phyloP scores from a whole-genome alignment of 2,113 vertebrate genomes.

The Platichthys flesus region DNA sequence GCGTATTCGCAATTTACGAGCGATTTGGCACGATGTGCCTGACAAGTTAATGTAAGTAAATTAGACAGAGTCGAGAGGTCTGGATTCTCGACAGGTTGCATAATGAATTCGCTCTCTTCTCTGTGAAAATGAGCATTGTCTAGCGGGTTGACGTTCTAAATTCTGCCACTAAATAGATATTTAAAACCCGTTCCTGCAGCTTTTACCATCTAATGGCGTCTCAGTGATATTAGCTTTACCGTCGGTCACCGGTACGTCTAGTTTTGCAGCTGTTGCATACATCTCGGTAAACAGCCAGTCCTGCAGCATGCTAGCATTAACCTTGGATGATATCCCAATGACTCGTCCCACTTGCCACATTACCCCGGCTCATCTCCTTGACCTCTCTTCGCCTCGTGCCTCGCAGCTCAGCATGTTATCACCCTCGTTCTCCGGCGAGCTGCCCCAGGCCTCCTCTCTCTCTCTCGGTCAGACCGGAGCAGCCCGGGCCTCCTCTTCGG shows the following conservation, averaged over 20 bases:
- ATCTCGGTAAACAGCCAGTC: slow-evolving; percentile 14
- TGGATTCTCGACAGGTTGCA: slow-evolving; percentile 48
- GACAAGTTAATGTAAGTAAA: slow-evolving; percentile 69
- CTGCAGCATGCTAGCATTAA: slow-evolving; percentile 37
- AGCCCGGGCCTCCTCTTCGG: slow-evolving; percentile 4
- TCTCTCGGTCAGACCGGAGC: slow-evolving; percentile 33
- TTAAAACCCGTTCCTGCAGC: slow-evolving; percentile 8
- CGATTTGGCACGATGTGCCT: slow-evolving; percentile 47
- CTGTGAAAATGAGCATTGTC: slow-evolving; percentile 28
- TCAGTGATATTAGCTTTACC: slow-evolving; percentile 11
- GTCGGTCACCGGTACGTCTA: not conserved
- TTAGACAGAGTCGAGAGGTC: slow-evolving; percentile 43
- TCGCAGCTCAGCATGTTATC: slow-evolving; percentile 50
- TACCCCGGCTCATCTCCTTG: slow-evolving; percentile 68
- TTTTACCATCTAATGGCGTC: not conserved
- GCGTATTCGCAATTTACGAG: slow-evolving; percentile 55
- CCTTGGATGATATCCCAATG: slow-evolving; percentile 45
- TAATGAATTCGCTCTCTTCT: slow-evolving; percentile 41
- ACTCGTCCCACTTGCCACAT: slow-evolving; percentile 60
- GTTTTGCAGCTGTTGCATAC: slow-evolving; percentile 7
- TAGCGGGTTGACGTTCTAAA: slow-evolving; percentile 25
- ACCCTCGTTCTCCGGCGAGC: slow-evolving; percentile 48
- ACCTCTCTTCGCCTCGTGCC: slow-evolving; percentile 51
- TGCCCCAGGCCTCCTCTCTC: slow-evolving; percentile 42
- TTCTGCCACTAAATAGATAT: not conserved